These are phyloP conservation scores for Sylvilagus floridanus DNA, from an alignment of 2,797 vertebrate species.

Conservation along the genomic window DNA sequence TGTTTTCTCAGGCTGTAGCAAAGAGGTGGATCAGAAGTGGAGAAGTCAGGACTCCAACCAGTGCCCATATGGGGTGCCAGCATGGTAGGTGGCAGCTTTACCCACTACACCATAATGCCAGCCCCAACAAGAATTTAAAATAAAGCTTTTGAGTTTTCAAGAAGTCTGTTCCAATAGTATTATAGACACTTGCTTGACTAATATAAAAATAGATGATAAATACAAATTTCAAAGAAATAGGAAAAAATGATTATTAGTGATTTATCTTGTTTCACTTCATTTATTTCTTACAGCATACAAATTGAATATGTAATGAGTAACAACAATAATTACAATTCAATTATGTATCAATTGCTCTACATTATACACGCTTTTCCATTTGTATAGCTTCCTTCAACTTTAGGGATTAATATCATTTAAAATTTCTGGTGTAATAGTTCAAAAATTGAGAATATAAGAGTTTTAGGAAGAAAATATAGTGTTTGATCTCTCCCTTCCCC, in stretches of 20 bases:
- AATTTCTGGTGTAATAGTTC: background rate
- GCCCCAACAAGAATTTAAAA: background rate
- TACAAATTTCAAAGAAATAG: background rate
- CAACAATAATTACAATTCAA: background rate
- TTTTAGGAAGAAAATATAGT: background rate
- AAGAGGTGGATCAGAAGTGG: too few relatives aligned
- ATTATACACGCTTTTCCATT: background rate
- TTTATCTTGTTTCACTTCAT: background rate
- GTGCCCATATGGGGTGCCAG: too few relatives aligned
- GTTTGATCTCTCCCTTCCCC: background rate
- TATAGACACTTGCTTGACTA: background rate
- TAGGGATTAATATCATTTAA: background rate
- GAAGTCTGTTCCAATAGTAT: background rate
- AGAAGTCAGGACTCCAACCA: too few relatives aligned
- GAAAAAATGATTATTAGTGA: background rate
- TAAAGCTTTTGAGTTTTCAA: constrained; percentile 42
- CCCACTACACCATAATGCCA: too few relatives aligned
- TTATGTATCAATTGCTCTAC: background rate
- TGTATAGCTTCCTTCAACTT: background rate
- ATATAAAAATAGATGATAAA: background rate
- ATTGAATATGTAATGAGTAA: background rate
- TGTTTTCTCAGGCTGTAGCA: too few relatives aligned
- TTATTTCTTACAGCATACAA: background rate
- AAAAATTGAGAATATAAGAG: background rate
- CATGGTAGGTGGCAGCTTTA: too few relatives aligned